These are phyloP conservation scores for Regulus satrapa DNA, from an alignment of 2,113 vertebrate genomes.

Conservation along the genomic window DNA sequence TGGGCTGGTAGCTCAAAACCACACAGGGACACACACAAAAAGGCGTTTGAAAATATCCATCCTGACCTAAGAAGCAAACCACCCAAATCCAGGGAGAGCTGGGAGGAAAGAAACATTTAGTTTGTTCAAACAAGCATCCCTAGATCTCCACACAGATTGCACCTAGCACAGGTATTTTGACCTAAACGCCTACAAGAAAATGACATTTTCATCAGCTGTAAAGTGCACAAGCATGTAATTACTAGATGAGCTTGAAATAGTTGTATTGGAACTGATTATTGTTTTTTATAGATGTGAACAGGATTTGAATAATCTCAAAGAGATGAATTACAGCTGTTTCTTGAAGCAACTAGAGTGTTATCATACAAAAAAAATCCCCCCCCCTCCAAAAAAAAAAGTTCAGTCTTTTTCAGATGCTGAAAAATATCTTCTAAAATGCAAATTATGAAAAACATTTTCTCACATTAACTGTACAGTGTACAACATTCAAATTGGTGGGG, in stretches of 20 bases:
- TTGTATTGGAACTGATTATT: not conserved
- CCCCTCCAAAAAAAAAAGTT: not conserved
- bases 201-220: not conserved
- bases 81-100: not conserved
- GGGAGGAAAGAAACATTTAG: not conserved
- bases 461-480: not conserved
- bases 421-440: not conserved
- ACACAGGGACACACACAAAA: not conserved
- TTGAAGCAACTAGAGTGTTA: not conserved
- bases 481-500: not conserved
- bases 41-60: not conserved
- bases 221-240: not conserved
- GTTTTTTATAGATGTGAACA: not conserved
- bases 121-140: rapidly evolving
- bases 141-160: not conserved
- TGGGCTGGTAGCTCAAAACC: not conserved
- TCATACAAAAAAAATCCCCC: not conserved
- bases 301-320: not conserved
- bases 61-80: not conserved
- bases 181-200: not conserved
- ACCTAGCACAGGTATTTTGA: not conserved
- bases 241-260: not conserved
- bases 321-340: not conserved
- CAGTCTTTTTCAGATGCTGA: not conserved
- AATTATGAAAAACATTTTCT: not conserved